These are phyloP conservation scores for Drosophila stalkeri DNA, from an alignment of 2,888 invertebrate species.

Conservation along the genomic window DNA sequence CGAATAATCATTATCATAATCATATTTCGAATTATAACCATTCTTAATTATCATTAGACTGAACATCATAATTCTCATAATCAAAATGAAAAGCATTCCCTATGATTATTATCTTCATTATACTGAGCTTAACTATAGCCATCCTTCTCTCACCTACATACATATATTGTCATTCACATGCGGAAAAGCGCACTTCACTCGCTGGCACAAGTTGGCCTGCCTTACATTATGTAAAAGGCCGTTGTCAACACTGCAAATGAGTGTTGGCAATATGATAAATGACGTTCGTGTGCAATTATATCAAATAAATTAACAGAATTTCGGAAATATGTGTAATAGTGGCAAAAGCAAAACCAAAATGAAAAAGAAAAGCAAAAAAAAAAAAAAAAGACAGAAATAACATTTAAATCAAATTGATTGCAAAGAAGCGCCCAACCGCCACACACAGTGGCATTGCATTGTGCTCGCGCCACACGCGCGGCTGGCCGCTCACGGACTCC, in stretches of 20 bases:
- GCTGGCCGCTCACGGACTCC: not conserved
- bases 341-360: slow-evolving; percentile 1
- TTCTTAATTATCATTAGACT: not conserved
- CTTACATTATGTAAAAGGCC: slow-evolving; percentile 15
- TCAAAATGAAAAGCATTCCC: too few relatives aligned
- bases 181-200: slow-evolving; percentile 6
- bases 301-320: slow-evolving; percentile 38
- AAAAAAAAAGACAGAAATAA: not conserved
- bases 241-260: slow-evolving; percentile 41
- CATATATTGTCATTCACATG: not conserved
- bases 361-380: not conserved
- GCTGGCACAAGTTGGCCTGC: not conserved
- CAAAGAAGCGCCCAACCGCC: slow-evolving; percentile 48
- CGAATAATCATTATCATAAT: not conserved
- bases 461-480: slow-evolving; percentile 17
- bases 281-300: slow-evolving; percentile 32
- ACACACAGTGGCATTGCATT: slow-evolving; percentile 56
- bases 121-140: not conserved
- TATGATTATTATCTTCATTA: not conserved
- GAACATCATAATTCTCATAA: not conserved
- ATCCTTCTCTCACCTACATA: not conserved
- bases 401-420: slow-evolving; percentile 26
- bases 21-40: too few relatives aligned
- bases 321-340: slow-evolving; percentile 51
- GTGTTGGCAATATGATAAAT: slow-evolving; percentile 34